Percentiles rank a stretch among this genome's conserved stretches.
Evolutionary conservation across 1,140 invertebrate species (phyloP).

Genomic region (Formica exsecta): DNA sequence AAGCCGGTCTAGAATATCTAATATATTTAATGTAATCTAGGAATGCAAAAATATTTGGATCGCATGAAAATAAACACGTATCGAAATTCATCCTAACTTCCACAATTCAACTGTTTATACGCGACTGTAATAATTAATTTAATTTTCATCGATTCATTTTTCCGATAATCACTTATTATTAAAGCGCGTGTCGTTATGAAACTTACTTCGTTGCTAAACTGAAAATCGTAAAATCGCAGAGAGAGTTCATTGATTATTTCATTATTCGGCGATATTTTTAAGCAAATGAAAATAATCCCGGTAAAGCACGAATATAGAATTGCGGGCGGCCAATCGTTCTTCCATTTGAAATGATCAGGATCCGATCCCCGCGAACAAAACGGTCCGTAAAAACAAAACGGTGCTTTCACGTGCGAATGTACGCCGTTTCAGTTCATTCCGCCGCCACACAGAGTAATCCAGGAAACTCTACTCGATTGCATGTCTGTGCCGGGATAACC

Average conservation of each 20-base stretch:
- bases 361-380: constrained; percentile 25
- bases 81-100: background rate
- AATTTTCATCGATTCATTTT: background rate
- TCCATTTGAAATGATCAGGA: constrained; percentile 25
- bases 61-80: background rate
- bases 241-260: background rate
- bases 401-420: constrained; percentile 12
- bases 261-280: background rate
- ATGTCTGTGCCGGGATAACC: constrained; percentile 60
- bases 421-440: constrained; percentile 59
- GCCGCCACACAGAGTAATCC: constrained; percentile 77
- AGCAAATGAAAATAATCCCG: constrained; percentile 4
- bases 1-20: constrained; percentile 14
- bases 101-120: background rate
- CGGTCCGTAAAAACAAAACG: constrained; percentile 42
- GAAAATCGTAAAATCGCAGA: background rate
- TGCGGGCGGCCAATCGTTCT: background rate
- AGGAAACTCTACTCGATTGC: constrained; percentile 64
- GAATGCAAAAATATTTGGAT: background rate
- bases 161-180: background rate
- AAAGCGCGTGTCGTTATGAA: background rate
- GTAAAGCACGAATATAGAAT: background rate
- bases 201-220: background rate
- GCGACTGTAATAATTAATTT: background rate
- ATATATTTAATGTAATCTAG: background rate